A percentile compares a stretch with the other conserved stretches of the same genome.
Conservation (phyloP, 2,797 vertebrate species). For the Pangasius macronema region DNA sequence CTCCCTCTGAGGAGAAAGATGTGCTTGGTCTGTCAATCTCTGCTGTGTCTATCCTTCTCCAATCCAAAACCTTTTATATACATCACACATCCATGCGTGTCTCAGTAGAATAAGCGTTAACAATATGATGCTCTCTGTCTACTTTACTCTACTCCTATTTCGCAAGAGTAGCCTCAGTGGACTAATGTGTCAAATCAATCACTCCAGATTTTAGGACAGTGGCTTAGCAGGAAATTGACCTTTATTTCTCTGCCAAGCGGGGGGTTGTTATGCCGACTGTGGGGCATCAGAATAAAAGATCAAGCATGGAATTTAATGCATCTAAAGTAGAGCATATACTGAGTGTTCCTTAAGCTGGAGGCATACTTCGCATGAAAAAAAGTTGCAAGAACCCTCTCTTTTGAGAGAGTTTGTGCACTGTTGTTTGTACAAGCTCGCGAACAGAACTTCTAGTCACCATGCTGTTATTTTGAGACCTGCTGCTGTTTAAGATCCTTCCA, state of each 20-base stretch:
- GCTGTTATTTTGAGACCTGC: conserved; percentile 9
- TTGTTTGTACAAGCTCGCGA: neutral
- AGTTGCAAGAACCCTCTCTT: neutral
- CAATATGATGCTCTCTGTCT: conserved; percentile 28
- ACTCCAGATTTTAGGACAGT: conserved; percentile 75
- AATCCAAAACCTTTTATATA: conserved; percentile 28
- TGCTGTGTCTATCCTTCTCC: conserved; percentile 23
- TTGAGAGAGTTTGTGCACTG: neutral
- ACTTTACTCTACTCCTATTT: conserved; percentile 4
- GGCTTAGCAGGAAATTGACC: conserved; percentile 78
- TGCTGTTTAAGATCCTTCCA: neutral
- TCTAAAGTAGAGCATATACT: conserved; percentile 31
- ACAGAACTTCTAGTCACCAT: neutral
- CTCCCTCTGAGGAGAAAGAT: conserved; percentile 36
- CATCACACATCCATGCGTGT: conserved; percentile 24
- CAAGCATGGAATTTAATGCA: conserved; percentile 32
- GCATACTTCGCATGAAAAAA: neutral
- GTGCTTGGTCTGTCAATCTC: conserved; percentile 40
- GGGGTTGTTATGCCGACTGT: conserved; percentile 9
- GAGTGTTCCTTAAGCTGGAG: conserved; percentile 15
- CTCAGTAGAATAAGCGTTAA: conserved; percentile 33
- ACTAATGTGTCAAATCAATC: conserved; percentile 74
- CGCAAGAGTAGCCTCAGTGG: conserved; percentile 42
- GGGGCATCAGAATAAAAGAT: conserved; percentile 43
- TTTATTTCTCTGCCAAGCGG: conserved; percentile 62